A percentile compares a stretch with the other conserved stretches of the same genome.
These are phyloP conservation scores for Hirudinaria manillensis DNA, from an alignment of 2,888 invertebrate genomes.

Conservation along the genomic window DNA sequence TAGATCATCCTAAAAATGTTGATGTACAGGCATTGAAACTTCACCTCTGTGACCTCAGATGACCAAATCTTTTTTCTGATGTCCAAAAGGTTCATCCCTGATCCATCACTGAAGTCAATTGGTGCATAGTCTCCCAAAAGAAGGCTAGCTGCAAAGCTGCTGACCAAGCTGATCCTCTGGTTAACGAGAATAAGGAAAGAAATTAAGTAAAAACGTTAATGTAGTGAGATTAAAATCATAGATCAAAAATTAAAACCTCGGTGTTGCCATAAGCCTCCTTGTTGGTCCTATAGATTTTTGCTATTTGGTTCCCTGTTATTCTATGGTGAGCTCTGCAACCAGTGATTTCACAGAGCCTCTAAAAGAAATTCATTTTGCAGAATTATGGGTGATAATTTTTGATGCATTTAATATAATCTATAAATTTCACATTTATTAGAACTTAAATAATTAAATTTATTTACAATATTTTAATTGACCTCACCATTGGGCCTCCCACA, in stretches of 20 bases:
- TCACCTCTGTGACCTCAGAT: slow-evolving; percentile 63
- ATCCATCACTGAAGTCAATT: slow-evolving; percentile 84
- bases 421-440: background rate
- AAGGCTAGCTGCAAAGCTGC: slow-evolving; percentile 82
- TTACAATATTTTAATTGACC: background rate
- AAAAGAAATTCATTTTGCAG: slow-evolving; percentile 41
- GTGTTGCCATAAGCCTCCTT: slow-evolving; percentile 69
- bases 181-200: slow-evolving; percentile 39
- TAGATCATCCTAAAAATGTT: background rate
- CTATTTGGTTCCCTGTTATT: slow-evolving; percentile 88
- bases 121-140: slow-evolving; percentile 81
- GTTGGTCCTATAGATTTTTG: slow-evolving; percentile 64
- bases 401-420: background rate
- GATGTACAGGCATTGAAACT: background rate
- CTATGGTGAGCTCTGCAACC: slow-evolving; percentile 81
- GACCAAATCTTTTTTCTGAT: slow-evolving; percentile 74
- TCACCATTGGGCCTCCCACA: slow-evolving; percentile 71
- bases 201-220: background rate
- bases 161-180: slow-evolving; percentile 81
- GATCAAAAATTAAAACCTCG: slow-evolving; percentile 57
- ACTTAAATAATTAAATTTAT: background rate
- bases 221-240: background rate
- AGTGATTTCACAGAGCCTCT: slow-evolving; percentile 73
- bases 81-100: slow-evolving; percentile 91
- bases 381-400: background rate